phyloP scores from a whole-genome alignment of 2,888 invertebrate species.

The Deilephila elpenor region DNA sequence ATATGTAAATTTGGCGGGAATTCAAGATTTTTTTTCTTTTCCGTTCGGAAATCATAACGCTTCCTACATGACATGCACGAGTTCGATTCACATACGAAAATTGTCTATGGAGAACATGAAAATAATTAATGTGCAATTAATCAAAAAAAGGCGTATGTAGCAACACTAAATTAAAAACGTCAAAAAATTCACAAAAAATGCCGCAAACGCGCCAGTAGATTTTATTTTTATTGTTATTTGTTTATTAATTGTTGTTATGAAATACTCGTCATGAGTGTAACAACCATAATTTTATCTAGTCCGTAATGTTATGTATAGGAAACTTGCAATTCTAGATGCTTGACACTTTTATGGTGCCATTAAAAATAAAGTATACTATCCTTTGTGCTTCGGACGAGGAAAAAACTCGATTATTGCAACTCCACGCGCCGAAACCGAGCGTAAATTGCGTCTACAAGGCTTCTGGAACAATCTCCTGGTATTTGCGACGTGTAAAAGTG shows the following conservation, averaged over 20 bases:
- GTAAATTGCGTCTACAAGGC: background rate
- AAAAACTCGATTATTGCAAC: constrained; percentile 20
- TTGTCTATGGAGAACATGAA: constrained; percentile 63
- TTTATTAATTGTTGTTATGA: constrained; percentile 65
- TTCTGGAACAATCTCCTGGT: background rate
- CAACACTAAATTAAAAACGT: constrained; percentile 82
- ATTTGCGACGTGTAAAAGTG: background rate
- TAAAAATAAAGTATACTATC: constrained; percentile 70
- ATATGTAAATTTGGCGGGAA: constrained; percentile 50
- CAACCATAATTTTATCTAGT: constrained; percentile 76
- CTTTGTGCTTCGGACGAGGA: constrained; percentile 65
- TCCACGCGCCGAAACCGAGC: background rate
- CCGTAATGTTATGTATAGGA: constrained; percentile 62
- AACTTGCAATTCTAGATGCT: constrained; percentile 62
- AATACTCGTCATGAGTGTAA: constrained; percentile 58
- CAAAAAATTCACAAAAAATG: constrained; percentile 76
- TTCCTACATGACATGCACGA: background rate
- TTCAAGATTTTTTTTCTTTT: constrained; percentile 44
- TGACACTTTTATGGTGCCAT: constrained; percentile 76
- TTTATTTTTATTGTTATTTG: constrained; percentile 80
- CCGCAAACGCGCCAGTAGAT: constrained; percentile 75
- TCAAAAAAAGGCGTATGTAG: constrained; percentile 59
- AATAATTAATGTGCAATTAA: constrained; percentile 77
- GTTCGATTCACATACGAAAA: constrained; percentile 9
- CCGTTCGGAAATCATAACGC: constrained; percentile 32